These are phyloP conservation scores for Pinna nobilis DNA, from an alignment of 1,140 invertebrate genomes.

Conservation along the genomic window DNA sequence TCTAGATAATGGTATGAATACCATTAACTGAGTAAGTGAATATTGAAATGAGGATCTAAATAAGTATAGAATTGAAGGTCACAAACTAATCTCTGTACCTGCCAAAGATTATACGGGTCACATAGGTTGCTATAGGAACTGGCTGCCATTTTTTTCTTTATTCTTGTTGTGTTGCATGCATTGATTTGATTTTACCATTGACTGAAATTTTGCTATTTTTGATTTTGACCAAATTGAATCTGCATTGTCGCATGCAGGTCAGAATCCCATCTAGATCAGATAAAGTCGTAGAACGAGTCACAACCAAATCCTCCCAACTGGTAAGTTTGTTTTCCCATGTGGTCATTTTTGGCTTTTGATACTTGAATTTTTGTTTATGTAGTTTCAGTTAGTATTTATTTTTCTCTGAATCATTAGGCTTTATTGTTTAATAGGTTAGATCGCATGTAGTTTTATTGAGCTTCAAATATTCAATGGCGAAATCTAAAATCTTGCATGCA, in stretches of 20 bases:
- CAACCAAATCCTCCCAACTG: constrained; percentile 45
- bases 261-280: constrained; percentile 70
- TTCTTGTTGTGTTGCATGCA: not conserved
- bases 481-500: no score
- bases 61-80: no score
- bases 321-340: constrained; percentile 50
- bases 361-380: not conserved
- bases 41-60: no score
- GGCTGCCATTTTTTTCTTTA: not conserved
- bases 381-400: not conserved
- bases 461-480: no score
- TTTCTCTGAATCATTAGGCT: not conserved
- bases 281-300: constrained; percentile 62
- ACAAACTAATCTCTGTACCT: no score
- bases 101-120: no score
- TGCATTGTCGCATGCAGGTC: constrained; percentile 53
- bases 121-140: no score
- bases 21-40: no score
- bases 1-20: no score
- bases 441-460: no score
- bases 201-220: constrained; percentile 11
- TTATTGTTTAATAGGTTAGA: no score
- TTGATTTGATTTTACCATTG: constrained; percentile 22
- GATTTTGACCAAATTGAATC: constrained; percentile 34
- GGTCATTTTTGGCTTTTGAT: not conserved